These are phyloP conservation scores for Papilio aristodemus DNA, from an alignment of 1,140 invertebrate genomes.

Conservation along the genomic window DNA sequence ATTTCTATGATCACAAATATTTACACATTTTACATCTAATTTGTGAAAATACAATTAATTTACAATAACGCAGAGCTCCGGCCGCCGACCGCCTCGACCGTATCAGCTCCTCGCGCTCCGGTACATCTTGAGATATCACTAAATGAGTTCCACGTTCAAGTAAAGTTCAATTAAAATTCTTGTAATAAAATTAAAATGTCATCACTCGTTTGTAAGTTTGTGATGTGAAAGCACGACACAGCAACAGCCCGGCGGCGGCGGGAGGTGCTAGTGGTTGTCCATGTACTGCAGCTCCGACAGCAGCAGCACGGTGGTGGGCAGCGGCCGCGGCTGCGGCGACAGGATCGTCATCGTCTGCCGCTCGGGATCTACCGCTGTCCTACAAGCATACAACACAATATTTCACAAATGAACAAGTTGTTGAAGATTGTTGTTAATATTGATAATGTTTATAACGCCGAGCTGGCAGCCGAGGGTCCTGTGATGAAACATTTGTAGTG, in stretches of 20 bases:
- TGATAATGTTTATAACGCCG: too few species aligned
- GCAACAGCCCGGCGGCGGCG: too few species aligned
- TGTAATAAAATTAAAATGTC: neutral
- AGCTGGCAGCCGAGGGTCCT: too few species aligned
- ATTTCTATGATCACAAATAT: conserved; percentile 5
- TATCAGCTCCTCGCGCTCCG: too few species aligned
- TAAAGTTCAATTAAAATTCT: neutral
- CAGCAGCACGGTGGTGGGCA: conserved; percentile 91
- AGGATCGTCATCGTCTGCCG: conserved; percentile 92
- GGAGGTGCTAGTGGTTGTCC: conserved; percentile 86
- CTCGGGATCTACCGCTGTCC: conserved; percentile 94
- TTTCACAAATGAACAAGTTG: neutral
- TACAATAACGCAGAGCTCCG: too few species aligned
- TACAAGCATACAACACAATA: conserved; percentile 60
- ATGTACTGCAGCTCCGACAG: conserved; percentile 93
- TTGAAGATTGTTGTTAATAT: neutral
- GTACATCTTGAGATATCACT: neutral
- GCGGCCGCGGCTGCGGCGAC: conserved; percentile 94
- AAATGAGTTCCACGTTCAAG: neutral
- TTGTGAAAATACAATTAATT: neutral
- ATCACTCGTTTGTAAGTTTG: neutral
- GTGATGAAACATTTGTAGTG: too few species aligned
- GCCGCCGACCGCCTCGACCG: too few species aligned
- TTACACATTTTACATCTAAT: neutral
- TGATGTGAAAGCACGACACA: neutral